A percentile compares a stretch with the other conserved stretches of the same genome.
These are phyloP conservation scores for Rhadinocentrus ornatus DNA, from an alignment of 2,797 vertebrate species.

Conservation along the genomic window DNA sequence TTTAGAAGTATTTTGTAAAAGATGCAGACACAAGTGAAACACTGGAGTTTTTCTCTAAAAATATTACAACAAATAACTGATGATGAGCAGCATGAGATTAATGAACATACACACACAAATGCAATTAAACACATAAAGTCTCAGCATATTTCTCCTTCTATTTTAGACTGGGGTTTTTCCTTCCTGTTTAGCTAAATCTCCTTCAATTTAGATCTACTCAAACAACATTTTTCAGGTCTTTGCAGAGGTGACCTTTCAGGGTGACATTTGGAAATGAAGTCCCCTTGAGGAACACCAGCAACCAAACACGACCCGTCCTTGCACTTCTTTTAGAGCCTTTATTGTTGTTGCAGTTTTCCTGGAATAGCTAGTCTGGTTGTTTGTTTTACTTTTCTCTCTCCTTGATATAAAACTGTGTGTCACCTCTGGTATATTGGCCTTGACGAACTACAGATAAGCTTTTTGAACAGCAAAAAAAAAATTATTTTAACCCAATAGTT, in stretches of 20 bases:
- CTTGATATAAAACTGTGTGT: no score
- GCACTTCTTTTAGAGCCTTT: conserved; percentile 14
- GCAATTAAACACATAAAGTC: background rate
- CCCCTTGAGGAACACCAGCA: conserved; percentile 32
- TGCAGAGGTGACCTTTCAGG: conserved; percentile 61
- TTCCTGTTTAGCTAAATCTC: conserved; percentile 12
- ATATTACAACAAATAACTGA: background rate
- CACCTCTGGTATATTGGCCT: background rate
- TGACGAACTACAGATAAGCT: background rate
- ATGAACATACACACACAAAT: background rate
- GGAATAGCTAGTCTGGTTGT: background rate
- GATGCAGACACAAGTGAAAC: background rate
- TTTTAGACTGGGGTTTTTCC: conserved; percentile 7
- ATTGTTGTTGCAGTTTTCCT: background rate
- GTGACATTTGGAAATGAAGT: conserved; percentile 61
- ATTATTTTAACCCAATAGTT: no score
- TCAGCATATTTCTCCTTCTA: background rate
- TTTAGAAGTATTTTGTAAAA: background rate
- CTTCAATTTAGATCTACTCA: conserved; percentile 45
- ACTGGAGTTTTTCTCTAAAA: background rate
- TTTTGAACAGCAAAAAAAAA: no score
- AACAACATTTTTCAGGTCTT: conserved; percentile 13
- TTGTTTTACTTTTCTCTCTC: background rate
- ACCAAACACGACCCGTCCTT: conserved; percentile 1
- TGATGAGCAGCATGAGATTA: background rate